Evolutionary conservation across 2,888 invertebrate species (phyloP).

Genomic region (Arrhopalites spinosus): DNA sequence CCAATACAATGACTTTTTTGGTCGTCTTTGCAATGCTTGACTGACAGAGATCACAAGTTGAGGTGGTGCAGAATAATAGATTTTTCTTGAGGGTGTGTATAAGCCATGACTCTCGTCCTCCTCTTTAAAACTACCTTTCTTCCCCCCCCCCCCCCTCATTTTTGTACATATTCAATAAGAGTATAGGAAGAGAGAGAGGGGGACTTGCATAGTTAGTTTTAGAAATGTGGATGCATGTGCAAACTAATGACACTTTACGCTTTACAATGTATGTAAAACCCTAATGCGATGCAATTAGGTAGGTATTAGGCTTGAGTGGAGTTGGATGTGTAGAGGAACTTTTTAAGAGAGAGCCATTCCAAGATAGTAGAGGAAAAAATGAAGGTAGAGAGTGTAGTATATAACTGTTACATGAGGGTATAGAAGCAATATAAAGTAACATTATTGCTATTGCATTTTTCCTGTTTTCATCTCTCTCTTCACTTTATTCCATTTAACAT

Average conservation of each 20-base stretch:
- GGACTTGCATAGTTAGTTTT: not conserved
- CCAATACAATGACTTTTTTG: not conserved
- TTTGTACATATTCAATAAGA: not conserved
- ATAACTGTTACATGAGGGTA: not conserved
- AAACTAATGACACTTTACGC: constrained; percentile 29
- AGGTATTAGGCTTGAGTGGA: not conserved
- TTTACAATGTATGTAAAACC: constrained; percentile 18
- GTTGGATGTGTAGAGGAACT: not conserved
- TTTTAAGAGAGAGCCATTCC: not conserved
- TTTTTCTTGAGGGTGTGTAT: constrained; percentile 5
- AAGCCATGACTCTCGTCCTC: not conserved
- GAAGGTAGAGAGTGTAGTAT: not conserved
- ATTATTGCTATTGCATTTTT: not conserved
- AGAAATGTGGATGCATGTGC: constrained; percentile 17
- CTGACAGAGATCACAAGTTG: constrained; percentile 28
- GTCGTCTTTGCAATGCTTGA: constrained; percentile 2
- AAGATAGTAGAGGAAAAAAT: not conserved
- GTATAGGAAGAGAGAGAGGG: not conserved
- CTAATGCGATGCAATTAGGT: constrained; percentile 21
- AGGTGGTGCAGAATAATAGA: constrained; percentile 27
- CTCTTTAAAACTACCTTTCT: not conserved
- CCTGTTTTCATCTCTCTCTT: constrained; percentile 11
- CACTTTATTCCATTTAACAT: not conserved
- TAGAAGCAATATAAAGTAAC: not conserved
- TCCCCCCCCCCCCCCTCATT: not conserved